These are phyloP conservation scores for Neocrepidodera transversa DNA, from an alignment of 2,888 invertebrate genomes.

Conservation along the genomic window DNA sequence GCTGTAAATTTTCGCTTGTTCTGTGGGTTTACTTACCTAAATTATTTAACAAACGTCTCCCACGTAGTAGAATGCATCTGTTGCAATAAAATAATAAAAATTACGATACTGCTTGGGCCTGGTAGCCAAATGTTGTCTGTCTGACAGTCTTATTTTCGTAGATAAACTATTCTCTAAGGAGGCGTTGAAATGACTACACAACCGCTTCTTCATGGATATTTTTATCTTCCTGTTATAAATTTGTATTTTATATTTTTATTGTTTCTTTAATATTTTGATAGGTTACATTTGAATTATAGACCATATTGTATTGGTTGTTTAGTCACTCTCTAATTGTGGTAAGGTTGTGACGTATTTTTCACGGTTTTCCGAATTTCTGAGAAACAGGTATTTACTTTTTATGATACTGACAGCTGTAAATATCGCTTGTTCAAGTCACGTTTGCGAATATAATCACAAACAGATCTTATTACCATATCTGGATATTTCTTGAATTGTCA, in stretches of 20 bases:
- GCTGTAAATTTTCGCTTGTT: too few species aligned
- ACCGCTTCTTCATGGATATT: neutral
- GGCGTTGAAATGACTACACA: neutral
- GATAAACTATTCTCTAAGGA: neutral
- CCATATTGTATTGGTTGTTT: neutral
- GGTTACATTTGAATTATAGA: neutral
- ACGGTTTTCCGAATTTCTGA: neutral
- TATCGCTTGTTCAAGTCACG: constrained; percentile 39
- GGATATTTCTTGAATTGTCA: neutral
- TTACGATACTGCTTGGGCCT: constrained; percentile 27
- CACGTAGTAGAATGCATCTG: constrained; percentile 27
- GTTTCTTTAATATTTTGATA: neutral
- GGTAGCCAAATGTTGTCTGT: constrained; percentile 30
- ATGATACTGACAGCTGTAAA: constrained; percentile 5
- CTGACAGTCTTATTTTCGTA: constrained; percentile 15
- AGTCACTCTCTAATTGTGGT: neutral
- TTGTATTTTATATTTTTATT: neutral
- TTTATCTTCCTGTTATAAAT: neutral
- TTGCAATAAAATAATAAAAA: constrained; percentile 22
- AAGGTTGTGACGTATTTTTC: neutral
- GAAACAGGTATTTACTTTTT: constrained; percentile 5
- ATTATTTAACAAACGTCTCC: constrained; percentile 13
- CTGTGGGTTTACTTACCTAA: too few species aligned
- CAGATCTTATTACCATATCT: constrained; percentile 23
- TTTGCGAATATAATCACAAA: constrained; percentile 37